Base-by-base conservation (phyloP, 92 coral and sea anemone genomes). In the Hydrozoanthus gracilis region DNA sequence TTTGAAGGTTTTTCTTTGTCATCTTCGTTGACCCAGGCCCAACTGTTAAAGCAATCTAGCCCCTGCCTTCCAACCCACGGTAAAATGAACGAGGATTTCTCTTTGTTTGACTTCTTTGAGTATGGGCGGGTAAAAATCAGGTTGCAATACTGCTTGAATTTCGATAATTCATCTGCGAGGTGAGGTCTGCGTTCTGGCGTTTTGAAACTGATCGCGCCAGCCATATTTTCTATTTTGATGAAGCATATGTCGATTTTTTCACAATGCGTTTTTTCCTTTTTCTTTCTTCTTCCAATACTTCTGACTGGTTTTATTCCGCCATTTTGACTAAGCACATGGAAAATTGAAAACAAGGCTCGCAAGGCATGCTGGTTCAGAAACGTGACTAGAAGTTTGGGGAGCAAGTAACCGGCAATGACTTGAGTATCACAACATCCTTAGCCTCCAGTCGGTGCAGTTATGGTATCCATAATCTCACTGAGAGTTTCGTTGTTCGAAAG, bases 21-120 rank as follows among this genome's bases (percentile, higher is more conserved):
- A 44, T 79, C 86, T 18, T 76, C 77, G 80, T 87, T 17, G 17
- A 71, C 74, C 90, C 90, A 79, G 54, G 79, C 68, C 86, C 86
- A 87, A 14, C 90, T 78, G 86, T 68, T 87, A 80, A 64, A 87
- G 8, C 56, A 66, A 55, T 90, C 90, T 20, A 87, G 58, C 4
- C 86, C 90, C 45, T 82, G 86, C 45, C 86, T 77, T 56, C 88
- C 90, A 56, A 82, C 75, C 88, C 93, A 90, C 35, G 82, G 51
- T 46, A 82, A 62, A 72, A 87, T 16, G 51, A 62, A 20, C 72
- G 71, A 15, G 39, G 39, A 0, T 27, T 27, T 0, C 39, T 27
- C 39, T 27, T 27, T 27, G 39, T 27, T 2, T 27, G 84, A 4
- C 72, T 86, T 90, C 49, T 50, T 64, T 54, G 90, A 79, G 87